These are phyloP conservation scores for Musca vetustissima DNA, from an alignment of 1,140 invertebrate species.

Conservation along the genomic window DNA sequence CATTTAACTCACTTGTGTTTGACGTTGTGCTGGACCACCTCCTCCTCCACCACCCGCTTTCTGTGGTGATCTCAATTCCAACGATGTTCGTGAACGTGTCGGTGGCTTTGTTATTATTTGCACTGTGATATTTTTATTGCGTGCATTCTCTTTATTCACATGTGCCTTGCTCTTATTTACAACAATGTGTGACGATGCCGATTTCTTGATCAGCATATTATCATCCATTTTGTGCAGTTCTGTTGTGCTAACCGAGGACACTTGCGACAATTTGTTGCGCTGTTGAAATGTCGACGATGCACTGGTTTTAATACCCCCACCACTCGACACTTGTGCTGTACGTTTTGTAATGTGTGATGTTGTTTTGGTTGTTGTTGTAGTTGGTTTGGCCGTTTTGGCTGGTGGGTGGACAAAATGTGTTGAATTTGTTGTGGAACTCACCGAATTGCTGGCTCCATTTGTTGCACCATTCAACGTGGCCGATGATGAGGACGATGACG, in stretches of 20 bases:
- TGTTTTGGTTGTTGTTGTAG: conserved; percentile 29
- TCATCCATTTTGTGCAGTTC: conserved; percentile 54
- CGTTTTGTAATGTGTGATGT: conserved; percentile 28
- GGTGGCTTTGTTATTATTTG: conserved; percentile 54
- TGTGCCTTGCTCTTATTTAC: conserved; percentile 36
- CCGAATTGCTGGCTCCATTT: conserved; percentile 17
- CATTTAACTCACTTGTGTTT: conserved; percentile 30
- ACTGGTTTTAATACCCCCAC: conserved; percentile 6
- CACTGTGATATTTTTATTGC: conserved; percentile 49
- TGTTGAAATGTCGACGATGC: conserved; percentile 33
- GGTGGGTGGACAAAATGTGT: conserved; percentile 4
- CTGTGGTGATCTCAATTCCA: conserved; percentile 43
- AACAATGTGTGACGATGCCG: conserved; percentile 45
- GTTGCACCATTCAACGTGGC: neutral
- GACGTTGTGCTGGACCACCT: conserved; percentile 39
- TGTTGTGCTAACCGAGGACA: conserved; percentile 52
- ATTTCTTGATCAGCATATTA: conserved; percentile 50
- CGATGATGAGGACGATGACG: conserved; percentile 28
- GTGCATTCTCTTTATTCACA: conserved; percentile 47
- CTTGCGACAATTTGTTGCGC: conserved; percentile 43
- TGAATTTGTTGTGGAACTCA: conserved; percentile 26
- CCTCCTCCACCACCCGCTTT: neutral
- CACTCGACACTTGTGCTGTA: conserved; percentile 28
- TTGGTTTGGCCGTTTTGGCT: conserved; percentile 19
- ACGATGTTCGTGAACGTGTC: conserved; percentile 49